A percentile compares a stretch with the other conserved stretches of the same genome.
Conservation (phyloP, 2,888 invertebrate genomes). For the Epinotia bilunana region DNA sequence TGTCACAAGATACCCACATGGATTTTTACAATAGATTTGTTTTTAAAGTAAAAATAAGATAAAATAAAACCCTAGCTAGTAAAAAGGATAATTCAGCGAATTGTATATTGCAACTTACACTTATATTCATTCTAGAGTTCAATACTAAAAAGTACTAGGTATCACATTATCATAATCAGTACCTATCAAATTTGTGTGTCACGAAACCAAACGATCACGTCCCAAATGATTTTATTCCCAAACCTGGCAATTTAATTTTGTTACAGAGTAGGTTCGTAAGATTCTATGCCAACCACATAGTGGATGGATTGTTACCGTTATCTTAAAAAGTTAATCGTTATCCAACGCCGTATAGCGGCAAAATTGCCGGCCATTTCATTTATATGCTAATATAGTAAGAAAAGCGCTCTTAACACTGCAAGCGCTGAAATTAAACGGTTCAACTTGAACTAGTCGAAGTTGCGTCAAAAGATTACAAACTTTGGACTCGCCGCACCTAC, state of each 20-base stretch:
- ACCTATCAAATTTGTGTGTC: too few species aligned
- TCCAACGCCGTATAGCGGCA: constrained; percentile 57
- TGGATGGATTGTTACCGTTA: constrained; percentile 53
- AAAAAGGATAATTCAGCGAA: too few species aligned
- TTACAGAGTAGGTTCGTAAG: not conserved
- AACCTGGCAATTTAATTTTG: not conserved
- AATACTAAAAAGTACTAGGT: too few species aligned
- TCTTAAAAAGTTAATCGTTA: constrained; percentile 65
- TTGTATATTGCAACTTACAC: too few species aligned
- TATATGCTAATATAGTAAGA: constrained; percentile 73
- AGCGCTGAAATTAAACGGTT: constrained; percentile 45
- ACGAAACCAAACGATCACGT: too few species aligned
- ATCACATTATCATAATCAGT: too few species aligned
- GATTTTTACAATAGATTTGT: too few species aligned
- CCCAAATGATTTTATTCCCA: not conserved
- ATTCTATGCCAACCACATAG: constrained; percentile 3
- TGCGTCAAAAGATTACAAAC: constrained; percentile 43
- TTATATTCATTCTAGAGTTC: too few species aligned
- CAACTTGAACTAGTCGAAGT: constrained; percentile 45
- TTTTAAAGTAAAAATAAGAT: too few species aligned
- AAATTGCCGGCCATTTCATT: constrained; percentile 69
- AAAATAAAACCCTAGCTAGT: too few species aligned
- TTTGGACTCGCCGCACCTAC: constrained; percentile 36
- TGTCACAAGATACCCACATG: too few species aligned
- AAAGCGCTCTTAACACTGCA: constrained; percentile 52